Conservation (phyloP, 2,113 vertebrate species). For the Planiliza haematocheilus region DNA sequence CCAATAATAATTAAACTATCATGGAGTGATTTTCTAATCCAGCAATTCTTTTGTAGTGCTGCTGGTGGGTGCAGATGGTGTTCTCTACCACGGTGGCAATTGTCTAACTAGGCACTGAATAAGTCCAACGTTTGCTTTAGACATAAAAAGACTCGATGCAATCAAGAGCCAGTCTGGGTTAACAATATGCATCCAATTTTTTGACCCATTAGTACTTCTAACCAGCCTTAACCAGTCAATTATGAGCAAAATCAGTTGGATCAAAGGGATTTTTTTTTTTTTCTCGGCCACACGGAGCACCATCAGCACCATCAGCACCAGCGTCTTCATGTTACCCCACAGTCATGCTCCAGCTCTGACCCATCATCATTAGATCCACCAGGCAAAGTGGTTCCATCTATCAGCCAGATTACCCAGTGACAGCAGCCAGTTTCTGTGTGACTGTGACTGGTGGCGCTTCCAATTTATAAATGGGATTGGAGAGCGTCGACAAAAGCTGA, state of each 20-base stretch:
- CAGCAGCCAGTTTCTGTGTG: conserved; percentile 47
- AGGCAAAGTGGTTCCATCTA: conserved; percentile 60
- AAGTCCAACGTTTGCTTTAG: conserved; percentile 12
- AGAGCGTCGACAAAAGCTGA: conserved; percentile 55
- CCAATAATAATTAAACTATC: conserved; percentile 21
- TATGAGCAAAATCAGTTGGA: conserved; percentile 39
- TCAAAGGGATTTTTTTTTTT: background rate
- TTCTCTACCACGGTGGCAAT: conserved; percentile 9
- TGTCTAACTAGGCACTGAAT: conserved; percentile 11
- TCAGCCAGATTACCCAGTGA: conserved; percentile 55
- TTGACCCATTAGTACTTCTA: conserved; percentile 29
- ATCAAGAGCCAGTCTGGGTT: conserved; percentile 8
- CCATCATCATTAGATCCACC: conserved; percentile 52
- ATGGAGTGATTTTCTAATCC: conserved; percentile 12
- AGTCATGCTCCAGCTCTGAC: conserved; percentile 41
- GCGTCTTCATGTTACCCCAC: conserved; percentile 17
- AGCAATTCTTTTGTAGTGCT: background rate
- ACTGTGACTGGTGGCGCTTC: conserved; percentile 48
- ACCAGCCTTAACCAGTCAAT: conserved; percentile 41
- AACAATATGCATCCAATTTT: conserved; percentile 6
- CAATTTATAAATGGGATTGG: conserved; percentile 63
- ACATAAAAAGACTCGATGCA: background rate
- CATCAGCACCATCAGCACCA: conserved; percentile 14
- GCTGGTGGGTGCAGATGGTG: conserved; percentile 24
- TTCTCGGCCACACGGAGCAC: background rate